phyloP scores from a whole-genome alignment of 2,888 invertebrate species.

The Agrochola macilenta region DNA sequence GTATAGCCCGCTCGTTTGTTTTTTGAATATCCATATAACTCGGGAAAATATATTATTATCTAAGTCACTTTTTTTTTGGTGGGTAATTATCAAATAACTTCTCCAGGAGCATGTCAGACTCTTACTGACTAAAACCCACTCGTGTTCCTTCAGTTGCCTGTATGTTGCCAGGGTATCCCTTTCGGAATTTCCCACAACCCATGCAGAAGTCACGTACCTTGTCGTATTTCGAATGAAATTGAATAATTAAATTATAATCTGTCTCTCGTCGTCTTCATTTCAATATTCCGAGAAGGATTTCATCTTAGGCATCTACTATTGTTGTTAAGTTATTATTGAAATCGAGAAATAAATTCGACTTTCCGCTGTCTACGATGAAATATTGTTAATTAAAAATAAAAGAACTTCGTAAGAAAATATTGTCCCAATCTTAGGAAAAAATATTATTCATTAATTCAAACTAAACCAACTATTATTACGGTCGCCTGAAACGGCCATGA shows the following conservation, averaged over 20 bases:
- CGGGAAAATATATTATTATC: neutral
- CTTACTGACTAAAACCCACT: no score
- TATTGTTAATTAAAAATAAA: neutral
- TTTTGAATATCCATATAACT: no score
- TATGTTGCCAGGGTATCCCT: no score
- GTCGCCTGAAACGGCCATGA: neutral
- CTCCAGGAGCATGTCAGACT: no score
- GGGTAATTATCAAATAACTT: no score
- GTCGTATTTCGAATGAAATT: neutral
- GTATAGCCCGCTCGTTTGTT: no score
- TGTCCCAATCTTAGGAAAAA: neutral
- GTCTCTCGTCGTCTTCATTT: neutral
- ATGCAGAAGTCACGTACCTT: neutral
- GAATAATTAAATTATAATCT: conserved; percentile 4
- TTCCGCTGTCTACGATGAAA: neutral
- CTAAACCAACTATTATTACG: neutral
- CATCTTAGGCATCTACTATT: neutral
- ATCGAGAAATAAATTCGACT: neutral
- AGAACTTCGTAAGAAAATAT: neutral
- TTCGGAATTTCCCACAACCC: no score
- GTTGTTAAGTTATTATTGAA: neutral
- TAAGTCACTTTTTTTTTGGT: no score
- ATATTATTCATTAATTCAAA: neutral
- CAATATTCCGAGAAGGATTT: neutral
- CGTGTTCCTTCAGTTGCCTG: no score